These are phyloP conservation scores for Melanotaenia duboulayi DNA, from an alignment of 2,113 vertebrate genomes.

Conservation along the genomic window DNA sequence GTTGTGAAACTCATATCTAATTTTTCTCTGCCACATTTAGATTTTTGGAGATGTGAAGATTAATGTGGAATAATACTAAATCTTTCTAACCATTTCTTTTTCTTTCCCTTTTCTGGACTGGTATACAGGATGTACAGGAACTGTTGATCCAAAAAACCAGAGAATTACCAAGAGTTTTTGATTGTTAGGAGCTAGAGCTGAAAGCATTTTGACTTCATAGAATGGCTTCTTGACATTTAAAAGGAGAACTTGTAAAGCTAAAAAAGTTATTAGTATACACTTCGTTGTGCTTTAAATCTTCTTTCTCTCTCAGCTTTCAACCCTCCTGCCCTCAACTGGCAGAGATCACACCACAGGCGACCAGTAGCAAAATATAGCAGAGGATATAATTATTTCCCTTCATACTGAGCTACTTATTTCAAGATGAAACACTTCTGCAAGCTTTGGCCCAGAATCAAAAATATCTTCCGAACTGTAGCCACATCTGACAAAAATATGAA, in stretches of 20 bases:
- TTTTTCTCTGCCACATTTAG: no score
- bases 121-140: background rate
- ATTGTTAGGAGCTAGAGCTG: slow-evolving; percentile 7
- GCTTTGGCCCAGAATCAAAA: slow-evolving; percentile 41
- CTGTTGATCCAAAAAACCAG: background rate
- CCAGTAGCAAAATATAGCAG: slow-evolving; percentile 23
- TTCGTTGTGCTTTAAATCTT: slow-evolving; percentile 27
- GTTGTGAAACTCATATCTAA: background rate
- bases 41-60: background rate
- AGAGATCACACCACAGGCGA: slow-evolving; percentile 23
- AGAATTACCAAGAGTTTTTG: slow-evolving; percentile 5
- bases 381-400: slow-evolving; percentile 6
- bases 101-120: background rate
- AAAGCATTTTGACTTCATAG: slow-evolving; percentile 19
- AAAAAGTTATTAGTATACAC: slow-evolving; percentile 5
- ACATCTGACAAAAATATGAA: slow-evolving; percentile 36
- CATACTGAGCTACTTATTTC: slow-evolving; percentile 44
- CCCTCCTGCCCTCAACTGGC: slow-evolving; percentile 6
- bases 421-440: slow-evolving; percentile 36
- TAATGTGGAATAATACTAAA: background rate
- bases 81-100: background rate
- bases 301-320: slow-evolving; percentile 11
- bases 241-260: slow-evolving; percentile 7
- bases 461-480: slow-evolving; percentile 29
- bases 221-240: slow-evolving; percentile 4